Evolutionary conservation across 2,113 vertebrate genomes (phyloP).

Genomic region (Cricetomys ansorgei): DNA sequence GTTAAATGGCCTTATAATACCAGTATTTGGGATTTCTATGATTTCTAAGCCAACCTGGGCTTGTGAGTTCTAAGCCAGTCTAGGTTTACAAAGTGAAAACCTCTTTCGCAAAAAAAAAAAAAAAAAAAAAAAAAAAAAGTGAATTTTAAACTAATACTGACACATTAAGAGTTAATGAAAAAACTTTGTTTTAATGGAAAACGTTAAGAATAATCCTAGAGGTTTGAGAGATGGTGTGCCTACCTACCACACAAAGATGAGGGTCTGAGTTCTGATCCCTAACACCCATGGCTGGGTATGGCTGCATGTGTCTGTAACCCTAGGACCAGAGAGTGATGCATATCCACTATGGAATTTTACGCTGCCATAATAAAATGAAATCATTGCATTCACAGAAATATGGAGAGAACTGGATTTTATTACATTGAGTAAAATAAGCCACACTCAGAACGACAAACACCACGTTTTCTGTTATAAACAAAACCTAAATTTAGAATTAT

Average conservation of each 20-base stretch:
- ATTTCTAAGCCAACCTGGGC: not conserved
- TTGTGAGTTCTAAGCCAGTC: not conserved
- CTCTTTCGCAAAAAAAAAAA: not conserved
- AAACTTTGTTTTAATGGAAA: constrained; percentile 1
- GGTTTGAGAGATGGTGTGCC: no score
- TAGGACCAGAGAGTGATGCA: not conserved
- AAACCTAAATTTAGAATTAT: not conserved
- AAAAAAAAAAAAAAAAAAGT: not conserved
- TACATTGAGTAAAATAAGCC: not conserved
- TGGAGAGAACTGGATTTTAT: not conserved
- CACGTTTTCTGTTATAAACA: not conserved
- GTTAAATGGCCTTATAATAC: not conserved
- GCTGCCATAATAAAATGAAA: not conserved
- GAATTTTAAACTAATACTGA: not conserved
- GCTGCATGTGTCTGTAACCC: not conserved
- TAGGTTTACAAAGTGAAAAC: not conserved
- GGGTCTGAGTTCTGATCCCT: not conserved
- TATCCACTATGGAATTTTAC: not conserved
- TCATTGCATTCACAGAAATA: not conserved
- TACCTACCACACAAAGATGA: not conserved
- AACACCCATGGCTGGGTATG: not conserved
- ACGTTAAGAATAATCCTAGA: not conserved
- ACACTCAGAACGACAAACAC: not conserved
- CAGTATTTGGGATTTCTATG: not conserved
- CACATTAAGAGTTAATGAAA: constrained; percentile 16